phyloP scores from a whole-genome alignment of 2,797 vertebrate species.

The Megaceryle alcyon region DNA sequence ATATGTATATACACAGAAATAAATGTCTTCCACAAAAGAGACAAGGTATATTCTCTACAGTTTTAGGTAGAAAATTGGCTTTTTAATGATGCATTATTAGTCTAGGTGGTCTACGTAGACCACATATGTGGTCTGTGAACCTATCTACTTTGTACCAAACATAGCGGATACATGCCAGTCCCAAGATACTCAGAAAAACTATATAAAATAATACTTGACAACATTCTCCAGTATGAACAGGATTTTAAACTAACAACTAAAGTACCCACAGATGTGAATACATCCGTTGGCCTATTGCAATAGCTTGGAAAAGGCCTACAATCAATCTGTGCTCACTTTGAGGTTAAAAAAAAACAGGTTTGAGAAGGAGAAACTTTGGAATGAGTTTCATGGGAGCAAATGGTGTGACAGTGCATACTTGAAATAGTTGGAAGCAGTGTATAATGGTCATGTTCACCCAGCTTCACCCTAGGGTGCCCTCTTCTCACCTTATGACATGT shows the following conservation, averaged over 20 bases:
- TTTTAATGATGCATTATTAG: background rate
- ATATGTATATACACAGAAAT: background rate
- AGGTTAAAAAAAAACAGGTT: background rate
- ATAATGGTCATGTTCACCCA: background rate
- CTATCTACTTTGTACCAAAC: background rate
- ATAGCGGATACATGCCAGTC: background rate
- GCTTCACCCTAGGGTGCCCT: background rate
- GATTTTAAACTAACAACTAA: background rate
- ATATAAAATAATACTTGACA: background rate
- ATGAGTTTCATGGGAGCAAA: background rate
- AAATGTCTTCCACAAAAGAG: background rate
- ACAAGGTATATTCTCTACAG: background rate
- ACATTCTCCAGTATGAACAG: background rate
- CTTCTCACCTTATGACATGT: no score
- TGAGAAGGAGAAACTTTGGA: background rate
- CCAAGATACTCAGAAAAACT: background rate
- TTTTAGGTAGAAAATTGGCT: background rate
- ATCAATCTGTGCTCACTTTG: background rate
- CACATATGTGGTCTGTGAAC: background rate
- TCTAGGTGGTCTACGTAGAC: rapidly evolving
- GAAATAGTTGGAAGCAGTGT: background rate
- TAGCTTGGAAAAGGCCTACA: background rate
- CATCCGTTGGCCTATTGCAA: background rate
- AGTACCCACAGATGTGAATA: background rate
- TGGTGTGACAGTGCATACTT: rapidly evolving